Evolutionary conservation across 2,888 invertebrate species (phyloP).

Genomic region (Argyresthia goedartella): DNA sequence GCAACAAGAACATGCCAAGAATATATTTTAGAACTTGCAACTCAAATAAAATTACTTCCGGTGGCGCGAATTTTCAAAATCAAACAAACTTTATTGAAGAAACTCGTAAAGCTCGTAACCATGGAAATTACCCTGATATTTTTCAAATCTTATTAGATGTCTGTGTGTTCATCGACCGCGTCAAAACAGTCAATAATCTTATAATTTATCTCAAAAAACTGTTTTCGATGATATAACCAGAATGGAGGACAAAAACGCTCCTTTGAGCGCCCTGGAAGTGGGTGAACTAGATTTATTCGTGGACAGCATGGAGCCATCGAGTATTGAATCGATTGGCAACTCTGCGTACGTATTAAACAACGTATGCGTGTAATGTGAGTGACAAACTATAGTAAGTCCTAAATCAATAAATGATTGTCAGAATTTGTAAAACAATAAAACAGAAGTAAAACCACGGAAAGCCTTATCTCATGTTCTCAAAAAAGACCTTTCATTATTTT

Average conservation of each 20-base stretch:
- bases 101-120: constrained; percentile 30
- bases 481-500: too few relatives aligned
- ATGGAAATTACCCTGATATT: constrained; percentile 11
- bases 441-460: too few relatives aligned
- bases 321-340: constrained; percentile 77
- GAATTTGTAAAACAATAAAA: too few relatives aligned
- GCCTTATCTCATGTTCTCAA: too few relatives aligned
- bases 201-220: too few relatives aligned
- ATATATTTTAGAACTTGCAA: constrained; percentile 32
- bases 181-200: too few relatives aligned
- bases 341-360: constrained; percentile 38
- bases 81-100: constrained; percentile 14
- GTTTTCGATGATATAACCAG: constrained; percentile 5
- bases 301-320: constrained; percentile 76
- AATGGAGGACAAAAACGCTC: constrained; percentile 65
- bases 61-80: constrained; percentile 17
- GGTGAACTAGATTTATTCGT: constrained; percentile 83
- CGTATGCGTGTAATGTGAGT: too few relatives aligned
- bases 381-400: too few relatives aligned
- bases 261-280: constrained; percentile 68
- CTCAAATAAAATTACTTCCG: constrained; percentile 15
- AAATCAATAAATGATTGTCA: too few relatives aligned
- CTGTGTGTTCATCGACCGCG: too few relatives aligned
- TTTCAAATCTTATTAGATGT: too few relatives aligned
- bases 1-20: background rate